Percentiles rank a stretch among this genome's conserved stretches.
Evolutionary conservation across 2,888 invertebrate genomes (phyloP).

Genomic region (Drosophila buzzatii): DNA sequence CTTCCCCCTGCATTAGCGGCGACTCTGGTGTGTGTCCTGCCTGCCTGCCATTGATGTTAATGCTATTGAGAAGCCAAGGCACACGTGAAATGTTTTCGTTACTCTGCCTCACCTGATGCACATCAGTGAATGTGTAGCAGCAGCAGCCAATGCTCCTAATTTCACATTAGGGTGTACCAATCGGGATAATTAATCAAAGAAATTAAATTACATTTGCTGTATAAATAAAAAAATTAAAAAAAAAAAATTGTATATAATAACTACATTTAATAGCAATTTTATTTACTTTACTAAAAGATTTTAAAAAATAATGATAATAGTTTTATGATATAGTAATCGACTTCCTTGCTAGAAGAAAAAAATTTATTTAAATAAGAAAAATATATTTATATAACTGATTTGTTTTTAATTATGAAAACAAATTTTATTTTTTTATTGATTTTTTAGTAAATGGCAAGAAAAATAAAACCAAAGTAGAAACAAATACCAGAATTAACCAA

Average conservation of each 20-base stretch:
- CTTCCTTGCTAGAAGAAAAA: too few relatives aligned
- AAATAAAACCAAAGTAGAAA: neutral
- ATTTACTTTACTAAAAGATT: neutral
- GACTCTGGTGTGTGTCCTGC: conserved; percentile 12
- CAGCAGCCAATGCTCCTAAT: conserved; percentile 1
- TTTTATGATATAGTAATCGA: too few relatives aligned
- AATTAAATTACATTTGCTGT: neutral
- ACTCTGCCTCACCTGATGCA: conserved; percentile 39
- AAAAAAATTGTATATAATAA: too few relatives aligned
- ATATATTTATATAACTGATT: too few relatives aligned
- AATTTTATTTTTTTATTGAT: neutral
- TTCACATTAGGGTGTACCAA: conserved; percentile 30
- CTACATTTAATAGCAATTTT: neutral
- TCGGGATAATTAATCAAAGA: neutral
- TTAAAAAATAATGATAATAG: neutral
- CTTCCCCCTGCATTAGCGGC: conserved; percentile 9
- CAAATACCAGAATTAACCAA: neutral
- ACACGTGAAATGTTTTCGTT: conserved; percentile 36
- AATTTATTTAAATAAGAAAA: too few relatives aligned
- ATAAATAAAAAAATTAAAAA: too few relatives aligned
- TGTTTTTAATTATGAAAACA: neutral
- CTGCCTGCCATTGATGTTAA: conserved; percentile 39
- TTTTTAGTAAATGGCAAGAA: neutral
- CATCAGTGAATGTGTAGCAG: conserved; percentile 43
- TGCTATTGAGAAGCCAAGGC: conserved; percentile 25